Percentiles rank a stretch among this genome's conserved stretches.
Conservation (phyloP, 2,888 invertebrate species). For the Aradus depressus region DNA sequence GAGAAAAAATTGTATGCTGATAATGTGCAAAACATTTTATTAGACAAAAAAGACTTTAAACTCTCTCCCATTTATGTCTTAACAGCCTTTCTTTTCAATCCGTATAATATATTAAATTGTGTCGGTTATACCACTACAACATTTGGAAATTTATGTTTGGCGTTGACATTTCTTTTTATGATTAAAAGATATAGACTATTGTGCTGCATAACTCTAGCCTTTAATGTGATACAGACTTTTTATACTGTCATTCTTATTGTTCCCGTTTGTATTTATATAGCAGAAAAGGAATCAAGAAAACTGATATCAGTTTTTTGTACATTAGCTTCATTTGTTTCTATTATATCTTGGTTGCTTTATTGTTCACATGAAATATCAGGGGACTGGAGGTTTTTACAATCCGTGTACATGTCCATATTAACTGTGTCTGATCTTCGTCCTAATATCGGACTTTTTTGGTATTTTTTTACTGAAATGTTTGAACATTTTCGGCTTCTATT, state of each 20-base stretch:
- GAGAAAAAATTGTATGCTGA: conserved; percentile 45
- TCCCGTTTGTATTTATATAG: conserved; percentile 61
- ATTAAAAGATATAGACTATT: conserved; percentile 39
- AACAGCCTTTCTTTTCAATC: conserved; percentile 76
- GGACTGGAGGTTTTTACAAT: conserved; percentile 51
- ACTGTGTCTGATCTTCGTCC: conserved; percentile 89
- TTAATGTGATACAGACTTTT: conserved; percentile 70
- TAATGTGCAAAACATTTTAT: conserved; percentile 45
- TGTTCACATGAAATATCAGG: conserved; percentile 52
- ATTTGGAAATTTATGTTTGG: conserved; percentile 72
- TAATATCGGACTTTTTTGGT: conserved; percentile 98
- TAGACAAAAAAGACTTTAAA: conserved; percentile 46
- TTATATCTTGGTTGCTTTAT: conserved; percentile 40
- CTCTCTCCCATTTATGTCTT: conserved; percentile 58
- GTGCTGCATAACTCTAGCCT: conserved; percentile 48
- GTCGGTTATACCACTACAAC: conserved; percentile 82
- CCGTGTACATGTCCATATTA: conserved; percentile 72
- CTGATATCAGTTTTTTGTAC: conserved; percentile 20
- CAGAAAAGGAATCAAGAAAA: conserved; percentile 22
- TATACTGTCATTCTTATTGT: conserved; percentile 74
- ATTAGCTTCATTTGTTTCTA: conserved; percentile 20
- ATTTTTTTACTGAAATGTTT: conserved; percentile 99
- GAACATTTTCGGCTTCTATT: conserved; percentile 94
- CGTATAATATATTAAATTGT: conserved; percentile 76
- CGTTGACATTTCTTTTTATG: conserved; percentile 58